phyloP scores from a whole-genome alignment of 2,888 invertebrate species.

The Drosophila neonasuta region DNA sequence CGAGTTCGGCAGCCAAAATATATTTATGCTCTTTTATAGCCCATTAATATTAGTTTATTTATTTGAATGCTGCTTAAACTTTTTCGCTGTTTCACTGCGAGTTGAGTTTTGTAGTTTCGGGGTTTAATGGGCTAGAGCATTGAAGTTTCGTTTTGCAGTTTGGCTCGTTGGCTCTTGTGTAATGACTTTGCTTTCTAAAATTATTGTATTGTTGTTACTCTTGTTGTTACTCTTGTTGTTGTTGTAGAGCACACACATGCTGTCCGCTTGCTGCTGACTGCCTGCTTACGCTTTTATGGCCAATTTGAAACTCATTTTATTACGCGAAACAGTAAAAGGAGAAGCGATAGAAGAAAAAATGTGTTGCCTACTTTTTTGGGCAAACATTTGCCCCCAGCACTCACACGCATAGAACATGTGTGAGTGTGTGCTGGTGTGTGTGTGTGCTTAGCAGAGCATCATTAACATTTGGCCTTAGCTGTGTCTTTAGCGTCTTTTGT shows the following conservation, averaged over 20 bases:
- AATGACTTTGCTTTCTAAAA: constrained; percentile 41
- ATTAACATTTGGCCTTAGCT: constrained; percentile 59
- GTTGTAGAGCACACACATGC: constrained; percentile 21
- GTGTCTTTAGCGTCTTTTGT: constrained; percentile 43
- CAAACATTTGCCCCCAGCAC: constrained; percentile 27
- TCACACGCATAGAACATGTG: background rate
- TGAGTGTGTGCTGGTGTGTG: constrained; percentile 4
- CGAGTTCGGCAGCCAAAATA: background rate
- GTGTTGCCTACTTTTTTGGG: constrained; percentile 61
- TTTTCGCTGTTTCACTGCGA: background rate
- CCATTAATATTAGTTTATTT: background rate
- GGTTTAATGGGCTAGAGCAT: constrained; percentile 28
- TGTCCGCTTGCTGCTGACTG: constrained; percentile 27
- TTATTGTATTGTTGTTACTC: constrained; percentile 25
- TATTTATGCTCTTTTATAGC: background rate
- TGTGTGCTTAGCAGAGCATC: constrained; percentile 46
- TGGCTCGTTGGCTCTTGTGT: background rate
- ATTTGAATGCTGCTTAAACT: background rate
- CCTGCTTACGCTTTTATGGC: constrained; percentile 63
- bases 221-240: constrained; percentile 16
- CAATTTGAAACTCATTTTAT: constrained; percentile 76
- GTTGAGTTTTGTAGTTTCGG: background rate
- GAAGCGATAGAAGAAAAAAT: constrained; percentile 29
- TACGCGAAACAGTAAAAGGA: constrained; percentile 36
- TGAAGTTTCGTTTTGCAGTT: constrained; percentile 30